Conservation (phyloP, 2,797 vertebrate genomes). For the Centroberyx gerrardi region DNA sequence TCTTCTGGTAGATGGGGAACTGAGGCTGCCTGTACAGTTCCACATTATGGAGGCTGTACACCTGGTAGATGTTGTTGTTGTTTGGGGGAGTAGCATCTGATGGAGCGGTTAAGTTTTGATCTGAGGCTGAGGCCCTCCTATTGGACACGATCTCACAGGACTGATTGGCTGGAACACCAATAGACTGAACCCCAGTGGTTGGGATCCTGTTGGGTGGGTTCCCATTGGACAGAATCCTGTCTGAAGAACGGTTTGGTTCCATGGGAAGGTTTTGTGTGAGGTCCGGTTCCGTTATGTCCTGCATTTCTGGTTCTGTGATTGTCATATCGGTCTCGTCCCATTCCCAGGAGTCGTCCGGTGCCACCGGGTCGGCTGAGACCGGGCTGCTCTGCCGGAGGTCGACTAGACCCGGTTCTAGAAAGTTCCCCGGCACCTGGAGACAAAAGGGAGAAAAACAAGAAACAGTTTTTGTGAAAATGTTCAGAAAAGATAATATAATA, state of each 20-base stretch:
- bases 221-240: not conserved
- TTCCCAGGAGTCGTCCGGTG: constrained; percentile 93
- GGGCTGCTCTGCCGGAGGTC: constrained; percentile 87
- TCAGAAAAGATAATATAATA: not conserved
- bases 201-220: not conserved
- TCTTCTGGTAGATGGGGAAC: constrained; percentile 78
- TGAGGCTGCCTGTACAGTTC: constrained; percentile 87
- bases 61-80: constrained; percentile 88
- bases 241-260: constrained; percentile 37
- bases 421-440: constrained; percentile 88
- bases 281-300: constrained; percentile 73
- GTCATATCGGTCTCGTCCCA: constrained; percentile 99
- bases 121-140: not conserved
- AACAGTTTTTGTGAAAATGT: constrained; percentile 7
- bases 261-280: constrained; percentile 55
- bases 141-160: constrained; percentile 3
- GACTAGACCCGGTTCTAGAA: constrained; percentile 91
- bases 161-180: not conserved
- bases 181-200: no score
- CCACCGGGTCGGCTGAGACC: constrained; percentile 46
- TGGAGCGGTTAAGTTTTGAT: constrained; percentile 63
- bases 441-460: constrained; percentile 1
- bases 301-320: constrained; percentile 84
- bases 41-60: constrained; percentile 92
- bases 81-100: not conserved